Base-by-base conservation (phyloP, 2,113 vertebrate species). In the Heloderma charlesbogerti region DNA sequence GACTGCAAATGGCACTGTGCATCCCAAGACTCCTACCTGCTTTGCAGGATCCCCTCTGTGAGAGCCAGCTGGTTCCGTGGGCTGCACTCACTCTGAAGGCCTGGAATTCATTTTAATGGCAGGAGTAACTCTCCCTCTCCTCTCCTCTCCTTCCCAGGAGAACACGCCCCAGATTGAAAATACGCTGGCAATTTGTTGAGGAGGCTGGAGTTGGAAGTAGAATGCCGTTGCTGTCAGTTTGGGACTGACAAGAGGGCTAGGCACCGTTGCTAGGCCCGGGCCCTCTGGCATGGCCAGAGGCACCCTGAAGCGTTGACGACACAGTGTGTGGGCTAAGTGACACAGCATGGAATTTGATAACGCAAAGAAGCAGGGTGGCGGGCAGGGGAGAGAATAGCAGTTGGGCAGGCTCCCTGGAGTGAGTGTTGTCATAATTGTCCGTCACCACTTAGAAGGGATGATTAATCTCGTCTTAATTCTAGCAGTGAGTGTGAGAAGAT, bases 1-100 rank as follows among this genome's bases (percentile, higher is more conserved):
- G 54, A 8, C 34, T 34, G 48, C 86, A 22, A 80, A 31, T 0
- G 0, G 1, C 27, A 80, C 25, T 0, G 0, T 0, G 77, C 3
- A 45, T 0, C 2, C n/a, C 1, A 87, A 48, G n/a, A 16, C 31
- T 3, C 83, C 87, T 34, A 88, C 22, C 37, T 2, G 79, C 63
- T 34, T 48, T 51, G 88, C 7, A 25, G n/a, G 75, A 37, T 7
- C 51, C 0, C 34, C 31, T 9, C n/a, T 9, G 20, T 37, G 34
- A 7, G 60, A 66, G 89, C 48, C 27, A 81, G 1, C 1, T 3
- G 57, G 18, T 22, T 27, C 4, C 18, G 5, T 1, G 0, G 71
- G 67, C 54, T 16, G 37, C 13, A 2, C 10, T 43, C 67, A 1
- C 75, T 0, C 0, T 0, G 27, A 1, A 4, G 0, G 0, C 0